These are phyloP conservation scores for Ciconia stormi DNA, from an alignment of 2,113 vertebrate species.

Conservation along the genomic window DNA sequence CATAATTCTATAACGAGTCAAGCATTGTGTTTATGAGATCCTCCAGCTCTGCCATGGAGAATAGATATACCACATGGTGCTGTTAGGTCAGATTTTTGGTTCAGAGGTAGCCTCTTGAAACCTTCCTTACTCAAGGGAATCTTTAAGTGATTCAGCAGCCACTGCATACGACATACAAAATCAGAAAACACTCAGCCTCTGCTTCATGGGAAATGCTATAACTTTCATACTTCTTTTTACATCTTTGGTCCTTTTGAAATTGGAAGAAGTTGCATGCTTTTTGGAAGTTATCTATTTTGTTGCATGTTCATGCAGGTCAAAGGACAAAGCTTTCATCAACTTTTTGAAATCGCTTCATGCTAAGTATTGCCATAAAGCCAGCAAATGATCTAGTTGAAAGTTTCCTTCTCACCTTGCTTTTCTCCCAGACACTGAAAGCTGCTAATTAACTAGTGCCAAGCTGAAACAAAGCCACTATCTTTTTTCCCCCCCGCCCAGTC, in stretches of 20 bases:
- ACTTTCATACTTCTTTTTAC: not conserved
- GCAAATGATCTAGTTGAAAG: not conserved
- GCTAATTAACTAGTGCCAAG: not conserved
- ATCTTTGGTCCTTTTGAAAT: not conserved
- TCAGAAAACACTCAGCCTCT: not conserved
- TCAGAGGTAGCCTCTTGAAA: not conserved
- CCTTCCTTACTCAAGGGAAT: not conserved
- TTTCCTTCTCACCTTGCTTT: not conserved
- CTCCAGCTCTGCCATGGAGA: not conserved
- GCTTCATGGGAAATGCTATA: not conserved
- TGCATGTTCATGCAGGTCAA: not conserved
- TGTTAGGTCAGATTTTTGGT: not conserved
- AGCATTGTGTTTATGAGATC: not conserved
- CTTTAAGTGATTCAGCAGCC: not conserved
- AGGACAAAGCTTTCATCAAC: not conserved
- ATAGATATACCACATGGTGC: fast-evolving
- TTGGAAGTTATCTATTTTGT: not conserved
- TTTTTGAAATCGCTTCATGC: not conserved
- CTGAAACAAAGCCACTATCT: not conserved
- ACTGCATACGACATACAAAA: not conserved
- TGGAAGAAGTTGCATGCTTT: not conserved
- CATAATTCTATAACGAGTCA: not conserved
- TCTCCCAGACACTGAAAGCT: not conserved
- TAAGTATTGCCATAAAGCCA: not conserved
- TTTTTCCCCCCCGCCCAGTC: fast-evolving